Base-by-base conservation (phyloP, 2,888 invertebrate genomes). In the Epinotia ramella region DNA sequence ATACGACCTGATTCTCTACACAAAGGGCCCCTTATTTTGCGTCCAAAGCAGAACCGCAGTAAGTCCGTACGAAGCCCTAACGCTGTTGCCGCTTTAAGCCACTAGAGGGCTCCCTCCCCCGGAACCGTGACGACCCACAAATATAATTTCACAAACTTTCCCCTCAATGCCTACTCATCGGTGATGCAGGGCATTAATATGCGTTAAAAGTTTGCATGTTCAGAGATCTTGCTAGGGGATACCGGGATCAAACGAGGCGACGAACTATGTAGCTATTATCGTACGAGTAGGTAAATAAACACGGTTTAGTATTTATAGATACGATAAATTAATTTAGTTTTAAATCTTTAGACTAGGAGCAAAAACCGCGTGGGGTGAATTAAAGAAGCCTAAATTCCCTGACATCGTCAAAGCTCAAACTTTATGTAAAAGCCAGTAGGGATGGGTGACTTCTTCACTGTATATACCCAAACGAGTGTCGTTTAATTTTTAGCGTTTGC, bases 101-200 rank as follows among this genome's bases (percentile, higher is more conserved):
- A 81, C 78, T 82, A 78, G 82, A 79, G 79, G 80, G 77, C 81
- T 79, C 79, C 78, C 81, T 64, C 81, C 80, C 80, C 81, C 89
- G 87, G 90, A 90, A 93, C 92, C 94, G 93, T 94, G 94, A 94
- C 94, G 94, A 93, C 94, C 94, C 93, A 93, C 94, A 94, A 94
- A 94, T 94, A 94, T 94, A 93, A 94, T 94, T 94, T 93, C 91
- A 91, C 92, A 91, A 92, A 93, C 93, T 90, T 92, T 93, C 93
- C 91, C 90, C 92, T 89, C 88, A 85, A 86, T 88, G 87, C 87
- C 88, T 87, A 86, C 86, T 84, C 87, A 89, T 90, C 88, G 88
- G 84, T 86, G 88, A 86, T 89, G 90, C 90, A 91, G 85, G 84
- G 85, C 86, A 75, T 75, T 75, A 75, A 70, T 75, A 75, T 75